These are phyloP conservation scores for Onthophagus sagittarius DNA, from an alignment of 2,888 invertebrate species.

Conservation along the genomic window DNA sequence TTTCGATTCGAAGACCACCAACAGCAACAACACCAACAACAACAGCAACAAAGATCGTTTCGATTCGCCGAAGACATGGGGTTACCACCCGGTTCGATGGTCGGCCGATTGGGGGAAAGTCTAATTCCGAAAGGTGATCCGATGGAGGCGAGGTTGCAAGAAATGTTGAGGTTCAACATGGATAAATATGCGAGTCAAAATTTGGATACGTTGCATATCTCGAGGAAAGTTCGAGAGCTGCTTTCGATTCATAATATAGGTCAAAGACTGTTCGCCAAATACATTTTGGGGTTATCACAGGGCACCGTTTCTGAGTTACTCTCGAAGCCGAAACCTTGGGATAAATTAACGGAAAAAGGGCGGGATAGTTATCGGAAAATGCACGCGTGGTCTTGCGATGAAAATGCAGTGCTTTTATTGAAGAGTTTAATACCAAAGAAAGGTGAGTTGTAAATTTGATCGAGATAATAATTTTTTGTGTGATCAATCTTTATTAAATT, in stretches of 20 bases:
- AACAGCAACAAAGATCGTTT: conserved; percentile 55
- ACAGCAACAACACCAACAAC: conserved; percentile 55
- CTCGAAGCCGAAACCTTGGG: conserved; percentile 99
- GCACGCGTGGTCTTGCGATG: conserved; percentile 99
- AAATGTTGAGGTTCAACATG: conserved; percentile 92
- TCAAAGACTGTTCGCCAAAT: conserved; percentile 97
- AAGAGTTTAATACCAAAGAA: conserved; percentile 97
- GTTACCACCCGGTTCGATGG: conserved; percentile 75
- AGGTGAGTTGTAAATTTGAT: conserved; percentile 63
- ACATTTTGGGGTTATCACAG: conserved; percentile 93
- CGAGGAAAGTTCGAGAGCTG: conserved; percentile 87
- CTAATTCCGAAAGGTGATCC: conserved; percentile 90
- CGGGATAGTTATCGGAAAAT: conserved; percentile 98
- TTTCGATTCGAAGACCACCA: conserved; percentile 84
- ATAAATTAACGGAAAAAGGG: conserved; percentile 98
- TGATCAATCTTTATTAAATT: no score
- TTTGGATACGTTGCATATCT: conserved; percentile 92
- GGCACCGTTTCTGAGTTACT: conserved; percentile 97
- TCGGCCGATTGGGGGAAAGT: conserved; percentile 81
- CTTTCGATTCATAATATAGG: conserved; percentile 97
- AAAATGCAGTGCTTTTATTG: conserved; percentile 92
- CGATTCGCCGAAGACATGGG: conserved; percentile 82
- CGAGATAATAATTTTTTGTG: neutral
- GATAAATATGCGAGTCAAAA: conserved; percentile 93
- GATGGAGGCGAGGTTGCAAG: conserved; percentile 89